These are phyloP conservation scores for Pomacea canaliculata DNA, from an alignment of 2,888 invertebrate genomes.

Conservation along the genomic window DNA sequence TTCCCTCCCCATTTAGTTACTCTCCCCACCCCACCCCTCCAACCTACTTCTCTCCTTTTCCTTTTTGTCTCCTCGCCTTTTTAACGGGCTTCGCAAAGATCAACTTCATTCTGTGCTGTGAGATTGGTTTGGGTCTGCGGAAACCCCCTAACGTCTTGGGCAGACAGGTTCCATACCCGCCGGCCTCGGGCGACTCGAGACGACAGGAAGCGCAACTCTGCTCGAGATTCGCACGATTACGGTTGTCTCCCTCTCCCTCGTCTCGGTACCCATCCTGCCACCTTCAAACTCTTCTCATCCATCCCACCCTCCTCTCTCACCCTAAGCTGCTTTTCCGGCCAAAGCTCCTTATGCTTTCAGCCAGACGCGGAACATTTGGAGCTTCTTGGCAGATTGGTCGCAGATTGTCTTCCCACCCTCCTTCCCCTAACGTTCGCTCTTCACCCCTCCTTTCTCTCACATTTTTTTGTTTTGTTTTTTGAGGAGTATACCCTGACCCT, in stretches of 20 bases:
- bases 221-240: not conserved
- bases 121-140: constrained; percentile 6
- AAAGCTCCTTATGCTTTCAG: no score
- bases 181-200: not conserved
- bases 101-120: not conserved
- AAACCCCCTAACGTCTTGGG: not conserved
- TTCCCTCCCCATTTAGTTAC: no score
- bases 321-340: no score
- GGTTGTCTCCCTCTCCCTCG: not conserved
- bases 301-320: no score
- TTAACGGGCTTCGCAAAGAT: constrained; percentile 5
- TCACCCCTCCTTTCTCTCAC: not conserved
- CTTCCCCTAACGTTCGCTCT: not conserved
- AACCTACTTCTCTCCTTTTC: not conserved
- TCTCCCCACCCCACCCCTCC: no score
- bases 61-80: constrained; percentile 4
- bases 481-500: not conserved
- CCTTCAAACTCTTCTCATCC: not conserved
- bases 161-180: not conserved
- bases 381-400: no score
- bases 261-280: not conserved
- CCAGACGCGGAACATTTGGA: no score
- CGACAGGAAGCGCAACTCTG: not conserved
- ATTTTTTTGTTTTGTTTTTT: not conserved
- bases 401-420: not conserved